Percentiles rank a stretch among this genome's conserved stretches.
phyloP scores from a whole-genome alignment of 1,140 invertebrate species.

The Luehdorfia chinensis region DNA sequence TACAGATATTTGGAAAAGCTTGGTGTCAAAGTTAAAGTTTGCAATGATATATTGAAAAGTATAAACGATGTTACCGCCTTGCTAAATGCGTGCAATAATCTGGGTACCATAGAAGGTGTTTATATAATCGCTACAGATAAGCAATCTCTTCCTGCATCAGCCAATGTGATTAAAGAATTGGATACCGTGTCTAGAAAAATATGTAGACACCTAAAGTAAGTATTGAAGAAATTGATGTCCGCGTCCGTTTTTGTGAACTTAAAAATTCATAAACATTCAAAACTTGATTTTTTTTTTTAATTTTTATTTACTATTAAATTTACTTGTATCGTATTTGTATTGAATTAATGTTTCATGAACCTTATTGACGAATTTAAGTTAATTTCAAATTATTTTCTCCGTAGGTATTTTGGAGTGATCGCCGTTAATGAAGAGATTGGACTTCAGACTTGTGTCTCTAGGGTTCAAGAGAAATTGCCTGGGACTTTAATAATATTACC shows the following conservation, averaged over 20 bases:
- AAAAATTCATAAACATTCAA: no score
- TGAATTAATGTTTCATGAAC: no score
- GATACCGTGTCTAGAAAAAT: constrained; percentile 12
- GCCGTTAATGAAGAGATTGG: constrained; percentile 6
- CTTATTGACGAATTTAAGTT: no score
- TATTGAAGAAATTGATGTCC: constrained; percentile 3
- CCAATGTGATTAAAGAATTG: constrained; percentile 9
- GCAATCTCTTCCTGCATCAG: not conserved
- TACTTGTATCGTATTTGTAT: no score
- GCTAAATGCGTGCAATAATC: not conserved
- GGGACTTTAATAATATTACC: constrained; percentile 22
- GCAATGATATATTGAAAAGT: constrained; percentile 1
- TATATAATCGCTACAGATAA: constrained; percentile 14
- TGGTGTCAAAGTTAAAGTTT: constrained; percentile 9
- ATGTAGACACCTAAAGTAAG: constrained; percentile 16
- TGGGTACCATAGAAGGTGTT: constrained; percentile 18
- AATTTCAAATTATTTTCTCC: no score
- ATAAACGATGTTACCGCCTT: not conserved
- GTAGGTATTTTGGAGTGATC: constrained; percentile 33
- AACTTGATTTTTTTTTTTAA: no score
- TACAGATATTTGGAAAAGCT: constrained; percentile 8
- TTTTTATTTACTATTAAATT: no score
- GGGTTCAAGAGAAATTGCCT: constrained; percentile 23
- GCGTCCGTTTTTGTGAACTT: no score
- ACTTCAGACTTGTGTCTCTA: constrained; percentile 11